phyloP scores from a whole-genome alignment of 2,797 vertebrate genomes.

The Sebastolobus alascanus region DNA sequence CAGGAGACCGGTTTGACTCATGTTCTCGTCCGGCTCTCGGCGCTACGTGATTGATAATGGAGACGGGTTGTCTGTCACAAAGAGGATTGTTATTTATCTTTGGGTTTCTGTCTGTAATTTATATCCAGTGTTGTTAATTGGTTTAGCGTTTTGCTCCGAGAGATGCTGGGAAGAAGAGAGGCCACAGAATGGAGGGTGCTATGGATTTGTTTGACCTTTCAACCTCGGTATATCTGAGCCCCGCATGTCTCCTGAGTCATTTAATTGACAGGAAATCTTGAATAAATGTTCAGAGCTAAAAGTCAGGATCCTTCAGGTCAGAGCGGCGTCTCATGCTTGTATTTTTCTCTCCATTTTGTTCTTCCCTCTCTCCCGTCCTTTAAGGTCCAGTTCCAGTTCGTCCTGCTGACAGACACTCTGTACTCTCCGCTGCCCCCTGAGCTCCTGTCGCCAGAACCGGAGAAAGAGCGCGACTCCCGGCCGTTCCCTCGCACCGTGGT shows the following conservation, averaged over 20 bases:
- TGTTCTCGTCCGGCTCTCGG: constrained; percentile 29
- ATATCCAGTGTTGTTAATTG: constrained; percentile 47
- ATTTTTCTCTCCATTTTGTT: not conserved
- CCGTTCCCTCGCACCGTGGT: constrained; percentile 96
- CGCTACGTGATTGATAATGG: constrained; percentile 44
- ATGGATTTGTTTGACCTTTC: constrained; percentile 36
- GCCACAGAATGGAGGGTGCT: constrained; percentile 13
- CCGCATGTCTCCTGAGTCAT: not conserved
- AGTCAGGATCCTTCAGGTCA: not conserved
- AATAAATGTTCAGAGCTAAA: not conserved
- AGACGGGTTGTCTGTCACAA: constrained; percentile 32
- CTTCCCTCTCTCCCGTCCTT: not conserved
- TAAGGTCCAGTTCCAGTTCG: constrained; percentile 99
- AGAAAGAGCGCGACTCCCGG: constrained; percentile 84
- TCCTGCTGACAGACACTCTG: constrained; percentile 95
- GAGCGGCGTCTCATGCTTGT: not conserved
- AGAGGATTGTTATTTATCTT: constrained; percentile 33
- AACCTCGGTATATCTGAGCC: constrained; percentile 4
- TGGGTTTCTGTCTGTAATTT: constrained; percentile 55
- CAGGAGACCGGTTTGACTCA: constrained; percentile 61
- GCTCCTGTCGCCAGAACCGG: constrained; percentile 88
- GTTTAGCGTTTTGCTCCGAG: constrained; percentile 39
- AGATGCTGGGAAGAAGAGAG: constrained; percentile 11
- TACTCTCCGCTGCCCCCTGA: constrained; percentile 97
- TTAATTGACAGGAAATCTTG: not conserved